Evolutionary conservation across 2,113 vertebrate genomes (phyloP).

Genomic region (Python bivittatus): DNA sequence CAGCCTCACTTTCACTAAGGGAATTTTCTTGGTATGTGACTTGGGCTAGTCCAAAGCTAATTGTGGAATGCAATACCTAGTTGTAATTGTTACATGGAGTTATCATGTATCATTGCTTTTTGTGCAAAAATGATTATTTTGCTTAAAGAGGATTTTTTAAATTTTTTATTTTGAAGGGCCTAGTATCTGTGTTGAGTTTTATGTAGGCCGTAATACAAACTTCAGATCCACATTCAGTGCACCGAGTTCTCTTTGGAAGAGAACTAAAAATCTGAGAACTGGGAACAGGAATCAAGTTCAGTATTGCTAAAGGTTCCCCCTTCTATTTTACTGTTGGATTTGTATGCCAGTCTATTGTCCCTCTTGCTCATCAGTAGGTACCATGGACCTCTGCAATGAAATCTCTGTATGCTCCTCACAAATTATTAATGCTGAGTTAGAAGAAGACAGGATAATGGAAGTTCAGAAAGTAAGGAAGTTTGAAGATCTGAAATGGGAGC

Average conservation of each 20-base stretch:
- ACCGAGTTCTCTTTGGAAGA: background rate
- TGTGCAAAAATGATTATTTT: background rate
- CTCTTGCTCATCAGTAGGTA: background rate
- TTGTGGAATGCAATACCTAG: background rate
- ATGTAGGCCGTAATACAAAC: background rate
- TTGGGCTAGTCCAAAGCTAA: background rate
- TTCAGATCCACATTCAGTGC: background rate
- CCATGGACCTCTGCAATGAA: background rate
- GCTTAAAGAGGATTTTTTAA: background rate
- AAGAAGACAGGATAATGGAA: background rate
- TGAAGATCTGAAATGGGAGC: background rate
- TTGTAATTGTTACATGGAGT: background rate
- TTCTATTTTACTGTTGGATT: background rate
- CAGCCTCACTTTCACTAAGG: background rate
- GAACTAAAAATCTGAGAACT: background rate
- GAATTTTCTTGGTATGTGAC: background rate
- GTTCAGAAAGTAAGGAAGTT: background rate
- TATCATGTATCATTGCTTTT: background rate
- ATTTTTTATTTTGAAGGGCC: background rate
- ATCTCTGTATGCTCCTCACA: background rate
- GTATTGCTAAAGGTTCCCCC: background rate
- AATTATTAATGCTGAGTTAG: background rate
- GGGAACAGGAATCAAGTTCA: background rate
- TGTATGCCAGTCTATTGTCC: background rate
- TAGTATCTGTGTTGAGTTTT: background rate